Evolutionary conservation across 1,140 invertebrate species (phyloP).

Genomic region (Whitmania pigra): DNA sequence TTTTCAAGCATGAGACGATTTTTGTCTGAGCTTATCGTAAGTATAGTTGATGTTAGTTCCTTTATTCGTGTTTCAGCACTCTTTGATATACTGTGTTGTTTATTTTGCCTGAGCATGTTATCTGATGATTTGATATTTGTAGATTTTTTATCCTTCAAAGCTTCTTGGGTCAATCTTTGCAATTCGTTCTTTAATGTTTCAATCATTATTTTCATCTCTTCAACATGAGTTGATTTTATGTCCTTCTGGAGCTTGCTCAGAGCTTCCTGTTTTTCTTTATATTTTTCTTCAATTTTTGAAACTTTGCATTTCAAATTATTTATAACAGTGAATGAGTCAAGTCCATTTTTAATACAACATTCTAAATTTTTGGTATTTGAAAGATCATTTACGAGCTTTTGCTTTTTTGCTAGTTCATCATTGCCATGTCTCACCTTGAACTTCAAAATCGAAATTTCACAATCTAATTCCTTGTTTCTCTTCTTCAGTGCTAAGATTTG

Average conservation of each 20-base stretch:
- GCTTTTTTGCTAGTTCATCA: too few relatives aligned
- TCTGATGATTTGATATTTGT: background rate
- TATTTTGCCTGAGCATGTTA: background rate
- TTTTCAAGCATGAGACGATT: constrained; percentile 8
- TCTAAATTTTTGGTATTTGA: background rate
- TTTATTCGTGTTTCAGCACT: background rate
- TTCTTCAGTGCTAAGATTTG: too few relatives aligned
- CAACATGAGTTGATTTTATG: background rate
- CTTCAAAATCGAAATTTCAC: too few relatives aligned
- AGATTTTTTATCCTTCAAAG: background rate
- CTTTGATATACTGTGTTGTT: background rate
- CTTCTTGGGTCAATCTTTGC: background rate
- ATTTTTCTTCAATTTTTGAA: constrained; percentile 8
- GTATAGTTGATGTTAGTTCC: background rate
- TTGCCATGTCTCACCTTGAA: too few relatives aligned
- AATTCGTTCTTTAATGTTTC: constrained; percentile 1
- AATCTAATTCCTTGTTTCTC: too few relatives aligned
- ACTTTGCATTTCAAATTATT: constrained; percentile 6
- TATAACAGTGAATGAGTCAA: background rate
- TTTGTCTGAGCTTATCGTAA: background rate
- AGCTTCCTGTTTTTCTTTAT: background rate
- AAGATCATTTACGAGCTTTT: too few relatives aligned
- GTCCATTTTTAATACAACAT: background rate
- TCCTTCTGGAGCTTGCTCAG: background rate
- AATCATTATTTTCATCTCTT: background rate